Evolutionary conservation across 53 echinoderm and acorn worm species (phyloP), one percentile per base, ranked within the genome.

Genomic region (Echinarachnius parma): DNA sequence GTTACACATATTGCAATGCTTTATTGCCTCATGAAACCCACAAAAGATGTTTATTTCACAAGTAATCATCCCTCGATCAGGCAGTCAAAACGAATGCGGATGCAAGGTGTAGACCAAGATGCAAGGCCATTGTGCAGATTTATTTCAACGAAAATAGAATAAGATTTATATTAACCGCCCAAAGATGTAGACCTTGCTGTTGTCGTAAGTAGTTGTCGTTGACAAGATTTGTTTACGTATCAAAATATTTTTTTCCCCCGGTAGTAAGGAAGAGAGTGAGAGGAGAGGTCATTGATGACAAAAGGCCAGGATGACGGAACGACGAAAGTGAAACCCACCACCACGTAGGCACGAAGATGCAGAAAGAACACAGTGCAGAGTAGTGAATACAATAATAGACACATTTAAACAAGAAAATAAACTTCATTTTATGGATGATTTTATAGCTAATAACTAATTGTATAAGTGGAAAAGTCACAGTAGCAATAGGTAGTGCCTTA

Each of bases 111-210:
- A 68, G 31, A 22, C 19, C 74, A 56, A 72, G 74, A 72, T 72
- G 74, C 74, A 72, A 72, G 56, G 56, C 55, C n/a, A n/a, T 3
- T 37, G 74, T 56, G 74, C 68, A 68, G 37, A 68, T 32, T 44
- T 39, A 46, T 44, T 65, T 65, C 27, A 21, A 65, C 45, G 13
- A 50, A 19, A n/a, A 50, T 13, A 8, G 27, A 8, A 57, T 5
- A 22, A 42, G 16, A 34, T n/a, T 31, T 28, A 35, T 72, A 72
- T 72, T 72, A 72, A 72, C 74, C 74, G 74, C 56, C 74, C 74
- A 57, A 72, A 72, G 74, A 72, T 72, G 74, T 56, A 37, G 25
- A 56, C 74, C 57, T 72, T 72, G 74, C 74, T 72, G 74, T 9
- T 35, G 55, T 14, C 18, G 52, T 4, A 9, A 50, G 4, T 10